Base-by-base conservation (phyloP, 2,888 invertebrate genomes). In the Lasioglossum oenotherae region DNA sequence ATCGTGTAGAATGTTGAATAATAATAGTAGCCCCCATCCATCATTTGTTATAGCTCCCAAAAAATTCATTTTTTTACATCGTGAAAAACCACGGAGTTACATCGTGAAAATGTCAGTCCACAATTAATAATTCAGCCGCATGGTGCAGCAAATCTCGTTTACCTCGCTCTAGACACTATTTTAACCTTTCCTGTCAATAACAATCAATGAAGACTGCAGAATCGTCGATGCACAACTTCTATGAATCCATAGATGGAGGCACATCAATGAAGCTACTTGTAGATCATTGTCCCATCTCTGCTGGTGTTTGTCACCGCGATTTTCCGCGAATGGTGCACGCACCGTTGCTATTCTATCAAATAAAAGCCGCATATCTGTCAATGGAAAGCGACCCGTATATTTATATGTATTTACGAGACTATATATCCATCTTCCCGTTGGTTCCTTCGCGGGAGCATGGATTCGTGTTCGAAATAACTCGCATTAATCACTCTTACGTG, bases 401-500 rank as follows among this genome's bases (percentile, higher is more conserved):
- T 86, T 73, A 73, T 74, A 49, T 81, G 77, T 77, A 86, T 87
- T 82, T 73, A 82, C 46, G 60, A 73, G 77, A 57, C 60, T 31
- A 35, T 79, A 80, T 77, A 81, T 87, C 86, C 82, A 67, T 80
- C 82, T 78, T 60, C 72, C 74, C 46, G 75, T 84, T 79, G 73
- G 67, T 84, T 73, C 46, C 67, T 67, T 46, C 53, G 80, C 75
- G 77, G 72, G 53, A 53, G 73, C 73, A 60, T n/a, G n/a, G 53
- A n/a, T 27, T 49, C 38, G 44, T 64, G 86, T 75, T 82, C 38
- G 82, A 87, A 86, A 87, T 87, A 87, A 71, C 77, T n/a, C 41
- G 78, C 75, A 81, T 87, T 87, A 86, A 87, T 87, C 87, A 86
- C 74, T 80, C 73, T 76, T 60, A 80, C 78, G 82, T 80, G 71